Conservation (phyloP, 2,113 vertebrate species). For the Triplophysa tibetana region DNA sequence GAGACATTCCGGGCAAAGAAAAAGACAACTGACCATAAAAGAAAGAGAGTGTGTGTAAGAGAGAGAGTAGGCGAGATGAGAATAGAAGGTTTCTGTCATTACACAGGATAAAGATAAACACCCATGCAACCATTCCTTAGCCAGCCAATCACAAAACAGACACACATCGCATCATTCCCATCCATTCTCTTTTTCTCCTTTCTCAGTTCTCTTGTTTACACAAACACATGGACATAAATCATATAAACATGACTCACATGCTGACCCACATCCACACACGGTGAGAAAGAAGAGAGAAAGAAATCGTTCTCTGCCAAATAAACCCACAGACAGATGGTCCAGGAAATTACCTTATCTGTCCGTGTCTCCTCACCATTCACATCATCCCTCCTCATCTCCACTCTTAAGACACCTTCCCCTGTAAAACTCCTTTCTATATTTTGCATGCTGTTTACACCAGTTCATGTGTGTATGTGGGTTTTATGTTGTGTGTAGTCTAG, state of each 20-base stretch:
- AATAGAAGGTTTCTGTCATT: slow-evolving; percentile 60
- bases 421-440: neutral
- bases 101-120: slow-evolving; percentile 71
- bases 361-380: slow-evolving; percentile 26
- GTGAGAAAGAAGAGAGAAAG: slow-evolving; percentile 10
- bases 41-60: neutral
- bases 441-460: neutral
- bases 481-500: slow-evolving; percentile 20
- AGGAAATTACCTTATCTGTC: slow-evolving; percentile 60
- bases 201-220: neutral
- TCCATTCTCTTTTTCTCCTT: slow-evolving; percentile 28
- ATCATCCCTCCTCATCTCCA: slow-evolving; percentile 30
- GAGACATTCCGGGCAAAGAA: neutral
- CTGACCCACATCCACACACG: slow-evolving; percentile 16
- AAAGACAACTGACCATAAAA: neutral
- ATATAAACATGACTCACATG: slow-evolving; percentile 27
- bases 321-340: slow-evolving; percentile 59
- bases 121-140: slow-evolving; percentile 63
- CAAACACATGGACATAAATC: slow-evolving; percentile 21
- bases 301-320: slow-evolving; percentile 35
- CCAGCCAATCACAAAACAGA: slow-evolving; percentile 69
- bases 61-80: neutral
- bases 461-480: neutral
- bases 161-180: slow-evolving; percentile 52
- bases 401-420: neutral